Percentiles rank a stretch among this genome's conserved stretches.
Conservation (phyloP, 2,797 vertebrate species). For the Amazona finschi region DNA sequence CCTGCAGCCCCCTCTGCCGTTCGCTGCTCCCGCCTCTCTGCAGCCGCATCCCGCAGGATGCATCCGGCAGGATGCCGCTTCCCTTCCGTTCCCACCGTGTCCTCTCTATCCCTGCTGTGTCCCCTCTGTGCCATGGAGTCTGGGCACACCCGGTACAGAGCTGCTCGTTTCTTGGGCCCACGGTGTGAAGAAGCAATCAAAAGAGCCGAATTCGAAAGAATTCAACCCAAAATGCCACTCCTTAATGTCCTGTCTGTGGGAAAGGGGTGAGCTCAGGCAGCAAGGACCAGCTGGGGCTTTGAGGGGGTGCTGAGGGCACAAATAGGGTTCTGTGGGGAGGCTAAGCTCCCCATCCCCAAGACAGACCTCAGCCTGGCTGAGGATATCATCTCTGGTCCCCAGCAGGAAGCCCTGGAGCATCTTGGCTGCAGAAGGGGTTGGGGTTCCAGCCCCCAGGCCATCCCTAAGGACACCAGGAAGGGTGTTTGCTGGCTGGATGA, state of each 20-base stretch:
- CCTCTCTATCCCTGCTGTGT: not conserved
- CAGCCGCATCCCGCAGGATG: not conserved
- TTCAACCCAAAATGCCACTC: rapidly evolving
- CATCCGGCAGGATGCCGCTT: not conserved
- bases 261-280: not conserved
- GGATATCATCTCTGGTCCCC: not conserved
- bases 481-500: rapidly evolving
- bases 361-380: rapidly evolving
- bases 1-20: conserved; percentile 67
- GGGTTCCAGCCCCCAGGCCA: not conserved
- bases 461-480: not conserved
- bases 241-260: not conserved
- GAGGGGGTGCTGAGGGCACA: not conserved
- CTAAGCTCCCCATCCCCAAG: rapidly evolving
- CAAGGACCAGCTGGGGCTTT: rapidly evolving
- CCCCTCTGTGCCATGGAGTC: rapidly evolving
- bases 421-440: rapidly evolving
- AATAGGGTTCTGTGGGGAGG: rapidly evolving
- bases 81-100: too few species aligned
- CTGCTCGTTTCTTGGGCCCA: not conserved
- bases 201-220: not conserved
- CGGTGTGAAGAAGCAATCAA: rapidly evolving
- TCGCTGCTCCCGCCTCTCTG: not conserved
- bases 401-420: rapidly evolving
- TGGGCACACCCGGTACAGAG: not conserved